These are phyloP conservation scores for Acyrthosiphon pisum DNA, from an alignment of 1,140 invertebrate genomes.

Conservation along the genomic window DNA sequence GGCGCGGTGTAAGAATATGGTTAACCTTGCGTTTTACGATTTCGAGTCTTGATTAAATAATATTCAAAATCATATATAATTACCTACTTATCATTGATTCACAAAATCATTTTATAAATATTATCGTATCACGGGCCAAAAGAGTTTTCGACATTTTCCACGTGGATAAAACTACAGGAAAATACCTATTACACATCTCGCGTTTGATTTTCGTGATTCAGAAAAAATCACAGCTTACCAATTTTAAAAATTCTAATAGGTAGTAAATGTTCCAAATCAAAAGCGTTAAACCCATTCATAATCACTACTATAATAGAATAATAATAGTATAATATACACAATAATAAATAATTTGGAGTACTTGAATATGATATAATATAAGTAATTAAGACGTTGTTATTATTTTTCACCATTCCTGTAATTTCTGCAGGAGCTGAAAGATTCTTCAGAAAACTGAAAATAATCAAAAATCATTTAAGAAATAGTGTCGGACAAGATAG, in stretches of 20 bases:
- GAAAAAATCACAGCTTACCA: too few relatives aligned
- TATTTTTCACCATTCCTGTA: neutral
- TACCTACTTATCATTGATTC: too few relatives aligned
- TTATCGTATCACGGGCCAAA: neutral
- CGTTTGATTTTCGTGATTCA: too few relatives aligned
- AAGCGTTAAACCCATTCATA: too few relatives aligned
- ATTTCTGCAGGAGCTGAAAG: neutral
- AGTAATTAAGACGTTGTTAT: neutral
- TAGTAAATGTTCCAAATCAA: too few relatives aligned
- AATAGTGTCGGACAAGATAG: slow-evolving; percentile 10
- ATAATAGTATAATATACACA: too few relatives aligned
- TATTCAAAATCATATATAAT: neutral
- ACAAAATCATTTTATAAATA: neutral
- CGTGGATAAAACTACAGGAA: neutral
- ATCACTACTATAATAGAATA: too few relatives aligned
- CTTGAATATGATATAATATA: too few relatives aligned
- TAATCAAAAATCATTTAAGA: neutral
- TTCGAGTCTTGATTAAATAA: neutral
- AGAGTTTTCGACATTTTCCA: neutral
- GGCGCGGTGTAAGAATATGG: neutral
- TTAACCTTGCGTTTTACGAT: neutral
- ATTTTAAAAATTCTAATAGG: too few relatives aligned
- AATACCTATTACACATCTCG: too few relatives aligned
- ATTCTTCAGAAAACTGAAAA: neutral
- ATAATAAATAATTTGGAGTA: too few relatives aligned